These are phyloP conservation scores for Meloidogyne floridensis DNA, from an alignment of 1,140 invertebrate species.

Conservation along the genomic window DNA sequence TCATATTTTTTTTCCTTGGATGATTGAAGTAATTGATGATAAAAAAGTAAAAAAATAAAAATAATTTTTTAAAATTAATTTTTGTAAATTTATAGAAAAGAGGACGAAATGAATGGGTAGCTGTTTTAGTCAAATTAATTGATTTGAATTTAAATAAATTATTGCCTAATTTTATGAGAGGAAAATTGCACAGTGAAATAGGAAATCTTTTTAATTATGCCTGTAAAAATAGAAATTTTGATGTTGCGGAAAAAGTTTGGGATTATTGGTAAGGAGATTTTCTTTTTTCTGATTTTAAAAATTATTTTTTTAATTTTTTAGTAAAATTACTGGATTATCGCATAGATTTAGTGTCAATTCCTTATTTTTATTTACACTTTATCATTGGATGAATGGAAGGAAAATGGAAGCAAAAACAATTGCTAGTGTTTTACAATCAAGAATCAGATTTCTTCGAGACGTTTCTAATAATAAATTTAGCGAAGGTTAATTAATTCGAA, in stretches of 20 bases:
- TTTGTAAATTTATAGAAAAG: neutral
- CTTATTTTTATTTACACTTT: slow-evolving; percentile 1
- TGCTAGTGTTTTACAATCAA: neutral
- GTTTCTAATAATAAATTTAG: neutral
- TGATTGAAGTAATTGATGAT: neutral
- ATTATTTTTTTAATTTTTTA: neutral
- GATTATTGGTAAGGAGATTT: neutral
- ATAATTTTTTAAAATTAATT: too few species aligned
- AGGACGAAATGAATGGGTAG: neutral
- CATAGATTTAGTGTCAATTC: neutral
- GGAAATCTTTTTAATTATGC: slow-evolving; percentile 1
- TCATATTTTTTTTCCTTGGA: slow-evolving; percentile 3
- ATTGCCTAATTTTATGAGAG: neutral
- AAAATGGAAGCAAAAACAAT: neutral
- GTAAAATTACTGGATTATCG: neutral
- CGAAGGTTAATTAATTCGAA: neutral
- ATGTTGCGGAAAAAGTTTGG: neutral
- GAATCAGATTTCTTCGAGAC: neutral
- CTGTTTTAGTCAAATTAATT: neutral
- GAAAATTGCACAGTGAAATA: neutral
- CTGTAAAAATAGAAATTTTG: neutral
- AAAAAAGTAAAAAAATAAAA: neutral
- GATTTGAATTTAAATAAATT: neutral
- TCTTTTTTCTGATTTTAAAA: neutral
- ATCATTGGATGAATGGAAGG: neutral